Percentiles rank a stretch among this genome's conserved stretches.
phyloP scores from a whole-genome alignment of 2,113 vertebrate genomes.

The Triplophysa siluroides region DNA sequence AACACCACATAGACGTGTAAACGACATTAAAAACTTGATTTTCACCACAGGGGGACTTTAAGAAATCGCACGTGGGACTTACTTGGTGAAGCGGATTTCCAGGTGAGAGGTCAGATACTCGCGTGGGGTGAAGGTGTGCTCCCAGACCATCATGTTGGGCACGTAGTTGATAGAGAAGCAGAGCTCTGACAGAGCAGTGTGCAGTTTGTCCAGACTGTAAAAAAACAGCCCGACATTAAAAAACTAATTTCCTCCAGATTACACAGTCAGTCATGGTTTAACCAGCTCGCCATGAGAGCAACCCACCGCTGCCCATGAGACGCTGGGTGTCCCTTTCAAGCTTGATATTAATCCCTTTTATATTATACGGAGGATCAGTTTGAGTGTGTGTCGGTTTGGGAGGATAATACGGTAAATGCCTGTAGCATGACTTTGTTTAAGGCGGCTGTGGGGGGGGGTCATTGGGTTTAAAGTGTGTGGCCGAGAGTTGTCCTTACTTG shows the following conservation, averaged over 20 bases:
- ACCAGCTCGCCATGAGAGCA: neutral
- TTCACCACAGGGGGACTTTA: neutral
- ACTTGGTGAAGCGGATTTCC: slow-evolving; percentile 99
- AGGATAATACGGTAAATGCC: slow-evolving; percentile 32
- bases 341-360: slow-evolving; percentile 42
- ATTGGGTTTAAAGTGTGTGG: neutral
- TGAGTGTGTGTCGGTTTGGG: neutral
- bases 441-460: neutral
- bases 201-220: slow-evolving; percentile 94
- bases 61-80: slow-evolving; percentile 62
- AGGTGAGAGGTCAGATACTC: slow-evolving; percentile 98
- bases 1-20: no score
- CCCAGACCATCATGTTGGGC: slow-evolving; percentile 97
- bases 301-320: slow-evolving; percentile 29
- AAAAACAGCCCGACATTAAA: slow-evolving; percentile 40
- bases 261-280: slow-evolving; percentile 33
- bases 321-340: slow-evolving; percentile 14
- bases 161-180: slow-evolving; percentile 99
- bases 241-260: slow-evolving; percentile 50
- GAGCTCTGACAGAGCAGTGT: slow-evolving; percentile 97
- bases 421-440: slow-evolving; percentile 24
- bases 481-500: slow-evolving; percentile 79
- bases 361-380: slow-evolving; percentile 23
- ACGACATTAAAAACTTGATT: no score
- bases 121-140: slow-evolving; percentile 96